Conservation (phyloP, 2,888 invertebrate species). For the Lasioglossum villosulum region DNA sequence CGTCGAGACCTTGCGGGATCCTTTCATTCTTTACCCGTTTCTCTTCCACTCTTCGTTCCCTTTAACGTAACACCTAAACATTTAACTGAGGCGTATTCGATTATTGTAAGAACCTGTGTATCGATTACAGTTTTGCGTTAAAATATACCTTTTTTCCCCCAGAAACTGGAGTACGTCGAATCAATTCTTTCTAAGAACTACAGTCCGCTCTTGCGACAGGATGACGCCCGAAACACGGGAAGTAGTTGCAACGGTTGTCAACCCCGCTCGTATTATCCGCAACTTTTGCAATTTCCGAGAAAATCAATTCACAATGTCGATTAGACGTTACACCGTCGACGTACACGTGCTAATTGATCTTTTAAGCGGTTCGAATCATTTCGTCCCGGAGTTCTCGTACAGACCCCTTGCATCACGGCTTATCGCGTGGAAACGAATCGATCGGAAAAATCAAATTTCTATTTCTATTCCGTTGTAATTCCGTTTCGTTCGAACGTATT, state of each 20-base stretch:
- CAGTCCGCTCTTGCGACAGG: neutral
- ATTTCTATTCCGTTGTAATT: neutral
- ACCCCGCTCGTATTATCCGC: no score
- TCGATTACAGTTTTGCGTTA: conserved; percentile 42
- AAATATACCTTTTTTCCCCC: conserved; percentile 43
- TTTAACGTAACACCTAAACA: conserved; percentile 18
- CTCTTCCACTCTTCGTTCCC: neutral
- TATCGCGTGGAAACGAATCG: neutral
- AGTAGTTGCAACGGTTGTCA: neutral
- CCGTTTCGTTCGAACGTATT: neutral
- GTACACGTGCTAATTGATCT: neutral
- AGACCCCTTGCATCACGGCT: neutral
- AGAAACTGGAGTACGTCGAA: conserved; percentile 1
- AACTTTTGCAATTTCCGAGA: neutral
- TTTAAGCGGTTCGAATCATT: neutral
- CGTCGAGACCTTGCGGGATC: neutral
- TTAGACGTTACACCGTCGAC: neutral
- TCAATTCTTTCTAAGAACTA: neutral
- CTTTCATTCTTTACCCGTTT: conserved; percentile 3
- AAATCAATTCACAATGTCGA: neutral
- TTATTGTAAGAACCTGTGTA: conserved; percentile 42
- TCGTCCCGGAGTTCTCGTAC: neutral
- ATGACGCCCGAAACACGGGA: neutral
- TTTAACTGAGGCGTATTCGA: conserved; percentile 34
- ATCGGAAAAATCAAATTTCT: neutral